Evolutionary conservation across 2,797 vertebrate species (phyloP).

Genomic region (Poecilia picta): DNA sequence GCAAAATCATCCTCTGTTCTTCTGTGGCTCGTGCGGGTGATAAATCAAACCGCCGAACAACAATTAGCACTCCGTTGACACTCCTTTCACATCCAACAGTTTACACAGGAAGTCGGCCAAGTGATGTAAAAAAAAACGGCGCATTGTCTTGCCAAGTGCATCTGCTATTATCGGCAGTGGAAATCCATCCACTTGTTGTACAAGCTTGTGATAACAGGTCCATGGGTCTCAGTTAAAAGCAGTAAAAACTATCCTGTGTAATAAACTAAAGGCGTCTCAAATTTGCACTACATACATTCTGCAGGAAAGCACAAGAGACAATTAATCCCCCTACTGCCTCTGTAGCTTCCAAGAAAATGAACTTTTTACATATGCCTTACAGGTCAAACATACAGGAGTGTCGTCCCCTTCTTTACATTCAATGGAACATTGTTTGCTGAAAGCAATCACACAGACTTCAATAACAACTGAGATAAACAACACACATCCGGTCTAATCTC

Average conservation of each 20-base stretch:
- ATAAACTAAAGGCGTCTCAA: constrained; percentile 44
- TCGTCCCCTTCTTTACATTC: constrained; percentile 71
- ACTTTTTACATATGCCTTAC: constrained; percentile 65
- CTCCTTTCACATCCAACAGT: constrained; percentile 70
- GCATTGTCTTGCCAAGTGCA: constrained; percentile 75
- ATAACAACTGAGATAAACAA: constrained; percentile 80
- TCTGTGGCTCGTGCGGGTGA: constrained; percentile 60
- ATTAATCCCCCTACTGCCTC: constrained; percentile 65
- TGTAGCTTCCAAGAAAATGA: constrained; percentile 49
- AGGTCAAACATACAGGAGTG: constrained; percentile 68
- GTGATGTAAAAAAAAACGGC: constrained; percentile 62
- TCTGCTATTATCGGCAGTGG: constrained; percentile 60
- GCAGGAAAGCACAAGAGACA: constrained; percentile 50
- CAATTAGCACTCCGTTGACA: constrained; percentile 78
- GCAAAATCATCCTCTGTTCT: constrained; percentile 68
- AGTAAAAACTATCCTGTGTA: constrained; percentile 45
- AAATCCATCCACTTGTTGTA: constrained; percentile 72
- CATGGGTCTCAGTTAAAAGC: constrained; percentile 47
- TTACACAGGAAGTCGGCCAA: constrained; percentile 75
- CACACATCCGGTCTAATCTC: constrained; percentile 80
- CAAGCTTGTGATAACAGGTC: constrained; percentile 63
- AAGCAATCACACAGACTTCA: constrained; percentile 73
- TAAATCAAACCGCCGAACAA: constrained; percentile 68
- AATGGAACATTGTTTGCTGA: constrained; percentile 72
- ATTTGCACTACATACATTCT: constrained; percentile 50